Conservation (phyloP, 1,140 invertebrate species). For the Ladona fulva region DNA sequence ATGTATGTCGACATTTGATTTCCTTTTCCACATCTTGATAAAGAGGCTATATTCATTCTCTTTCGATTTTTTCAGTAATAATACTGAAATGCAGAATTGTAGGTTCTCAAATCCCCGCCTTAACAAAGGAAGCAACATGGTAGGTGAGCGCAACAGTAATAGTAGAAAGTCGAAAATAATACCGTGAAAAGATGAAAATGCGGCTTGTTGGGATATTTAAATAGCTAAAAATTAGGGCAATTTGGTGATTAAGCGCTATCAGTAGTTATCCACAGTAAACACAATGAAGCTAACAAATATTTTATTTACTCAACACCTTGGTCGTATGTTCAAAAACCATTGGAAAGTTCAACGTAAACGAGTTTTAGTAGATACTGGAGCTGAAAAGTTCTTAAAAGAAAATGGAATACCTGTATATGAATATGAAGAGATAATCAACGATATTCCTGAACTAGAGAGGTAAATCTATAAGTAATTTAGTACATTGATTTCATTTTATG, state of each 20-base stretch:
- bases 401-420: not conserved
- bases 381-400: not conserved
- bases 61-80: no score
- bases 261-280: not conserved
- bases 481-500: not conserved
- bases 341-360: not conserved
- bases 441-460: constrained; percentile 4
- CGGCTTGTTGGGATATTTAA: not conserved
- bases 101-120: no score
- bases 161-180: no score
- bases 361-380: not conserved
- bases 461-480: not conserved
- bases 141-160: no score
- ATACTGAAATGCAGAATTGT: no score
- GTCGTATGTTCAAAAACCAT: not conserved
- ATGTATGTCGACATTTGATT: no score
- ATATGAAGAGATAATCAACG: not conserved
- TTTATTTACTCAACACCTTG: not conserved
- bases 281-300: not conserved
- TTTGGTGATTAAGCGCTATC: not conserved
- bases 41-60: no score
- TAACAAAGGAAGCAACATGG: no score
- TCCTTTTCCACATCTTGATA: no score
- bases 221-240: not conserved
- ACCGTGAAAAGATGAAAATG: no score